Percentiles rank a stretch among this genome's conserved stretches.
These are phyloP conservation scores for Leptothorax acervorum DNA, from an alignment of 2,888 invertebrate species.

Conservation along the genomic window DNA sequence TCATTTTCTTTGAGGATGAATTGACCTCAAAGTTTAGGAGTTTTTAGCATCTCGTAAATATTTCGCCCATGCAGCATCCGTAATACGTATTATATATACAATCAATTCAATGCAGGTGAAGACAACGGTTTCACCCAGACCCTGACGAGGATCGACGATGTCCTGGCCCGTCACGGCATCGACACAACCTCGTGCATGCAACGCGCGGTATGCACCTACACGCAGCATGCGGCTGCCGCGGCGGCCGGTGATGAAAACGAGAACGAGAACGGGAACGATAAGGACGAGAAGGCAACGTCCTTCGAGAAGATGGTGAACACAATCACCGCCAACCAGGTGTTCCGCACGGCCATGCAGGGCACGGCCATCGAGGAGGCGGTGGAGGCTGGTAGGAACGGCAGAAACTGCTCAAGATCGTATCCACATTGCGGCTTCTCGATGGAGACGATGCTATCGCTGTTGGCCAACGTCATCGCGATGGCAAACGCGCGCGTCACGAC, in stretches of 20 bases:
- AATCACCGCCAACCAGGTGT: conserved; percentile 81
- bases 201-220: conserved; percentile 89
- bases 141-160: conserved; percentile 87
- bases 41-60: neutral
- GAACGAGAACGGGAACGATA: conserved; percentile 60
- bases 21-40: neutral
- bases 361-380: conserved; percentile 87
- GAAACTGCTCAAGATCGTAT: conserved; percentile 85
- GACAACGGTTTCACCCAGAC: conserved; percentile 89
- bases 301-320: conserved; percentile 81
- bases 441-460: conserved; percentile 81
- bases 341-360: conserved; percentile 85
- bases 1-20: neutral
- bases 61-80: neutral
- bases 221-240: conserved; percentile 88
- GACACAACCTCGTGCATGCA: conserved; percentile 89
- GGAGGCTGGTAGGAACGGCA: conserved; percentile 84
- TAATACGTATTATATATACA: neutral
- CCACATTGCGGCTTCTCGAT: conserved; percentile 85
- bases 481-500: conserved; percentile 62
- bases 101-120: conserved; percentile 85
- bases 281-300: conserved; percentile 73
- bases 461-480: conserved; percentile 78
- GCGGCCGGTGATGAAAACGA: conserved; percentile 67
- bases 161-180: conserved; percentile 87